Base-by-base conservation (phyloP, 2,113 vertebrate species). In the Choloepus hoffmanni region DNA sequence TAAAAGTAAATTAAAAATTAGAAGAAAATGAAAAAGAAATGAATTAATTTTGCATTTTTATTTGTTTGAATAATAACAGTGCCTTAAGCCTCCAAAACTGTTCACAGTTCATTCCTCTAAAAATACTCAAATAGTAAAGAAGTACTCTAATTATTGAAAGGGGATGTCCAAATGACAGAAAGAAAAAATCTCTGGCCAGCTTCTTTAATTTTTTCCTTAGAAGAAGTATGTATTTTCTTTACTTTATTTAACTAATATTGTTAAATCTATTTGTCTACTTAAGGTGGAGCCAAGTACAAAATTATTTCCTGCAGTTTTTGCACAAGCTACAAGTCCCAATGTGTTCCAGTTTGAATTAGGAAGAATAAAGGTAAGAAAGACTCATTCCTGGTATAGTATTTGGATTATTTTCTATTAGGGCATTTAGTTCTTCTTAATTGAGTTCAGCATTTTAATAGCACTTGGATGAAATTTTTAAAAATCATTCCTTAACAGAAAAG, bases 261-360 rank as follows among this genome's bases (percentile, higher is more conserved):
- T 55, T 43, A 40, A 48, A 72, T 89, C 70, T 18, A 48, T 45
- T 84, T 90, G 9, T 93, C 70, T 84, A 7, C 79, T 97, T 58
- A 98, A 99, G 99, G 99, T 99, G 98, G 99, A 99, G 96, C 99
- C 99, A 5, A 99, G 99, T 74, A 99, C 99, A 1, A 99, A 99
- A 92, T 98, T 99, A 93, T 99, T 99, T 96, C 99, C 99, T 86
- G 99, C 99, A 55, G 99, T 99, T 83, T 99, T 99, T 98, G 99
- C 99, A 67, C 99, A 99, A 97, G 99, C 99, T 83, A 99, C 99
- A 45, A 99, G 99, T 83, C 99, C 99, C 12, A 99, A 98, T 72
- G 98, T 99, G 96, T 99, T 99, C 97, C 99, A 99, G 97, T 99
- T 99, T 97, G 99, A 99, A 95, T 95, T 99, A 91, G 99, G 99